Evolutionary conservation across 2,797 vertebrate species (phyloP), one percentile per base, ranked within the genome.

Genomic region (Denticeps clupeoides): DNA sequence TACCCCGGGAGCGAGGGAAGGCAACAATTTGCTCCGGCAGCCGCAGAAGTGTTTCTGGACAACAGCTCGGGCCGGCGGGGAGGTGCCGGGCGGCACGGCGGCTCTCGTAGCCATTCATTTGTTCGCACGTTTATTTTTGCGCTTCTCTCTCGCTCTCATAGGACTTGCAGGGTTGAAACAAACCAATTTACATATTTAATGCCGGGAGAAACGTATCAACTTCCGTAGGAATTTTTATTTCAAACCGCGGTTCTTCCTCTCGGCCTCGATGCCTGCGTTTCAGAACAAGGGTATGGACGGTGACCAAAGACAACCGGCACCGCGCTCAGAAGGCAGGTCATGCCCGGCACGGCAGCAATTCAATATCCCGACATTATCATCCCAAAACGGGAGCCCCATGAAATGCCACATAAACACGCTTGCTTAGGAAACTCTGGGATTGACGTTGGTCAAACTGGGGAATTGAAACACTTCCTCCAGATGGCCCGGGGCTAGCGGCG

Each of bases 251-350:
- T 23, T 18, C 31, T 48, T 41, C 47, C 26, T 53, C 11, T 21
- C 33, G 49, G 29, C 21, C 25, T 8, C 24, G 35, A 38, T 42
- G 24, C 41, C 4, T 25, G 46, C 24, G 41, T 64, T 68, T 69
- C 48, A 53, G 26, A 63, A 65, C 41, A 29, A 54, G 13, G 16
- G 44, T 35, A 59, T 72, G 75, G 79, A 58, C 41, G 43, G 2
- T 50, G 59, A 65, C 74, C 77, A 78, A 81, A 49, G 70, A 69
- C 63, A 78, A 80, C 67, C 54, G 48, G 61, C 47, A 52, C 70
- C 40, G 56, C 71, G 80, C 80, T 81, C 69, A 69, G 64, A 54
- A 75, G 64, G 78, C 78, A 80, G 80, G 80, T 83, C 78, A 73
- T 57, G 69, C 73, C 70, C 65, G 64, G 63, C 65, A 72, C 75